A percentile compares a stretch with the other conserved stretches of the same genome.
phyloP scores from a whole-genome alignment of 1,140 invertebrate genomes.

The Pararge aegeria region DNA sequence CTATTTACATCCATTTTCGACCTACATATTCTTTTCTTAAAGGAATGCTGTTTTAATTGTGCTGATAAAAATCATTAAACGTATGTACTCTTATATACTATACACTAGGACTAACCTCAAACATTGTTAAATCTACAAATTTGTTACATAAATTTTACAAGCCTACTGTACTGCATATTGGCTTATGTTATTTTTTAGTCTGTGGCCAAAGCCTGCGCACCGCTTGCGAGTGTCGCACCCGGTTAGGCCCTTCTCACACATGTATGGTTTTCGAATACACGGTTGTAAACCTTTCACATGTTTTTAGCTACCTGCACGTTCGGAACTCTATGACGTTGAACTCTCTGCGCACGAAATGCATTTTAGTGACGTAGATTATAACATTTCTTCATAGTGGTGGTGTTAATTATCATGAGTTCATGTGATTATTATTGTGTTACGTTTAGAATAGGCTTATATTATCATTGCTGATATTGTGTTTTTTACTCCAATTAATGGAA shows the following conservation, averaged over 20 bases:
- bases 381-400: too few species aligned
- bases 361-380: too few species aligned
- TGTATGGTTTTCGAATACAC: too few species aligned
- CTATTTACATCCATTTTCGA: conserved; percentile 32
- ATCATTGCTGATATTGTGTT: too few species aligned
- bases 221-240: conserved; percentile 48
- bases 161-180: conserved; percentile 20
- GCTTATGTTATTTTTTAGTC: conserved; percentile 12
- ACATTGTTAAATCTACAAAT: conserved; percentile 26
- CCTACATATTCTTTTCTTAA: conserved; percentile 25
- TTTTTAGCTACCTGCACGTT: too few species aligned
- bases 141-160: conserved; percentile 25
- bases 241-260: conserved; percentile 24
- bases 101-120: conserved; percentile 22
- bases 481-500: too few species aligned
- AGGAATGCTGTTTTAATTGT: conserved; percentile 30
- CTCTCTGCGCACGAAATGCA: too few species aligned
- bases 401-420: too few species aligned
- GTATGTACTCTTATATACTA: conserved; percentile 20
- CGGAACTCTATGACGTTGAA: too few species aligned
- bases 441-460: too few species aligned
- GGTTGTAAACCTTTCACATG: too few species aligned
- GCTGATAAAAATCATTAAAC: conserved; percentile 36
- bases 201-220: conserved; percentile 31
- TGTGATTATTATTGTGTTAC: too few species aligned